Percentiles rank a stretch among this genome's conserved stretches.
Conservation (phyloP, 64 coral and sea anemone genomes). For the Cladopsammia gracilis region DNA sequence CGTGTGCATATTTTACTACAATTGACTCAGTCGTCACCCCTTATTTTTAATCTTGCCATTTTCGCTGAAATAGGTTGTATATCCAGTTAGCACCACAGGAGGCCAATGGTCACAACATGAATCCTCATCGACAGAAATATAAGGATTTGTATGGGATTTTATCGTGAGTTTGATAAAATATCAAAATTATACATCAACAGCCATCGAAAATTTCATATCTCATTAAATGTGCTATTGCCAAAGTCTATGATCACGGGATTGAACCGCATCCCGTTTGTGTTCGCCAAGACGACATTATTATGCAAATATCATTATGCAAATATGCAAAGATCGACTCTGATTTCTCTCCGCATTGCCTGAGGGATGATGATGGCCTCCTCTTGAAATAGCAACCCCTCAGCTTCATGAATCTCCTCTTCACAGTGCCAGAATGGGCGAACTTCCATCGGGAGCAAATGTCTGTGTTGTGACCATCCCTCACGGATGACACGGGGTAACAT, state of each 20-base stretch:
- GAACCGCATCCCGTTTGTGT: background rate
- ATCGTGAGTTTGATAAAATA: too few species aligned
- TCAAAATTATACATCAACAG: too few species aligned
- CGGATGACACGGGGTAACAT: background rate
- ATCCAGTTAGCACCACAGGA: too few species aligned
- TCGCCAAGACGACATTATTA: slow-evolving; percentile 5
- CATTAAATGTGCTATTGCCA: slow-evolving; percentile 10
- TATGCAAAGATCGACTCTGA: slow-evolving; percentile 15
- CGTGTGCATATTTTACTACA: too few species aligned
- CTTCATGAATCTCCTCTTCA: slow-evolving; percentile 21
- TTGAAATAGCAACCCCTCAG: slow-evolving; percentile 59
- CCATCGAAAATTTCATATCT: too few species aligned
- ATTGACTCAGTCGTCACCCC: too few species aligned
- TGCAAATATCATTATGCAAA: slow-evolving; percentile 16
- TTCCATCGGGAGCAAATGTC: background rate
- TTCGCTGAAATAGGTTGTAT: too few species aligned
- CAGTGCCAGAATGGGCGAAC: slow-evolving; percentile 38
- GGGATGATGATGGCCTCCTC: slow-evolving; percentile 20
- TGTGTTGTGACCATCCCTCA: slow-evolving; percentile 39
- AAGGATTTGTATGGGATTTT: too few species aligned
- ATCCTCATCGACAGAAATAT: too few species aligned
- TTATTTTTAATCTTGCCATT: too few species aligned
- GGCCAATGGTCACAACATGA: too few species aligned
- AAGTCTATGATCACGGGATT: slow-evolving; percentile 62
- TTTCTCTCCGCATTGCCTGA: background rate